Conservation (phyloP, 1,140 invertebrate species). For the Hypsibius dujardini region DNA sequence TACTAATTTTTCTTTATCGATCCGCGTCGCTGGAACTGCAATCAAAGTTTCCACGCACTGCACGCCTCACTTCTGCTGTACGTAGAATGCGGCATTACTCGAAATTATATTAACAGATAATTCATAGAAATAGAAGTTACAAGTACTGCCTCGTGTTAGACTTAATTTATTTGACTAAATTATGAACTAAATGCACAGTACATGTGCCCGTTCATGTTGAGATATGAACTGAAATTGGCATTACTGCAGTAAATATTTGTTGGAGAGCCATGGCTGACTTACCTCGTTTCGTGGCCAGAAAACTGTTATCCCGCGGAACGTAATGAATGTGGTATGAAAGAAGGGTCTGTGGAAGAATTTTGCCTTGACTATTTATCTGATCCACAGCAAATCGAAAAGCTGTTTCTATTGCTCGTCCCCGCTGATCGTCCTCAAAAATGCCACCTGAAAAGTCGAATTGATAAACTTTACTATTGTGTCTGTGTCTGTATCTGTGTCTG, state of each 20-base stretch:
- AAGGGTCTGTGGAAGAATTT: conserved; percentile 58
- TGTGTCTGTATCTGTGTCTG: no score
- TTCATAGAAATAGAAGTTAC: neutral
- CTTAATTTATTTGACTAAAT: conserved; percentile 17
- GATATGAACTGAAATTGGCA: no score
- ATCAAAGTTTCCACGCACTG: no score
- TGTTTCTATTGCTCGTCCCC: conserved; percentile 60
- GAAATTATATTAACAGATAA: no score
- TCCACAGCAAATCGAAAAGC: conserved; percentile 76
- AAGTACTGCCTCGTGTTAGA: neutral
- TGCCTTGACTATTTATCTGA: conserved; percentile 60
- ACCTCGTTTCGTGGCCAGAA: conserved; percentile 77
- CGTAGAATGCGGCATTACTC: no score
- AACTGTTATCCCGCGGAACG: conserved; percentile 70
- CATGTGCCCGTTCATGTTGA: neutral
- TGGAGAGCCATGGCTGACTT: conserved; percentile 25
- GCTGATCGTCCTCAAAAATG: conserved; percentile 53
- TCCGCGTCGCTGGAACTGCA: no score
- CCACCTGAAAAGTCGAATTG: conserved; percentile 43
- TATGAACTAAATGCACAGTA: conserved; percentile 6
- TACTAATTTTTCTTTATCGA: no score
- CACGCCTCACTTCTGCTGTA: no score
- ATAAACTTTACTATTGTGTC: no score
- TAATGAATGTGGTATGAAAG: conserved; percentile 65
- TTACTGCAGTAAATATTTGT: no score